Conservation (phyloP, 1,140 invertebrate species). For the Andrena cerasifolii region DNA sequence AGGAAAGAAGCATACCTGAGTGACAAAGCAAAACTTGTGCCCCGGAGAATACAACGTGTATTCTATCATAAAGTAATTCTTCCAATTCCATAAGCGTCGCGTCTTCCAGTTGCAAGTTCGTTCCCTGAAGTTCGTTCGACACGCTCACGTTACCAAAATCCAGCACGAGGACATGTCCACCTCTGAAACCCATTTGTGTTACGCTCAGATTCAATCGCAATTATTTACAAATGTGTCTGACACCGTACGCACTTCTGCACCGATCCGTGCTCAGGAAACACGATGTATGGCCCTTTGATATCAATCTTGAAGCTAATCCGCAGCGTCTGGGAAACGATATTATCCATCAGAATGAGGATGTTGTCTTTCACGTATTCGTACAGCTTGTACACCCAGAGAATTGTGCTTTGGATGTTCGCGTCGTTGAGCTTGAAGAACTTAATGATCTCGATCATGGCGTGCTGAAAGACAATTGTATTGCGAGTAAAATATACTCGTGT, state of each 20-base stretch:
- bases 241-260: slow-evolving; percentile 86
- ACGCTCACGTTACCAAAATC: slow-evolving; percentile 89
- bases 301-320: slow-evolving; percentile 89
- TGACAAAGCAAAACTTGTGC: slow-evolving; percentile 84
- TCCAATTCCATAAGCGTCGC: slow-evolving; percentile 92
- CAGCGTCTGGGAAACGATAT: slow-evolving; percentile 83
- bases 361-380: slow-evolving; percentile 68
- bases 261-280: slow-evolving; percentile 90
- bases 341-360: slow-evolving; percentile 67
- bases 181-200: slow-evolving; percentile 80
- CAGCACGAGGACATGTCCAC: slow-evolving; percentile 88
- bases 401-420: slow-evolving; percentile 71
- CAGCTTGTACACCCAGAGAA: slow-evolving; percentile 68
- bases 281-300: slow-evolving; percentile 90
- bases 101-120: slow-evolving; percentile 87
- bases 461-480: slow-evolving; percentile 82
- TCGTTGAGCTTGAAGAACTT: slow-evolving; percentile 87
- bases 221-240: slow-evolving; percentile 10
- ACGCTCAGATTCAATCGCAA: neutral
- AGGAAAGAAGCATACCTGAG: slow-evolving; percentile 60
- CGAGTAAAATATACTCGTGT: neutral
- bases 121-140: slow-evolving; percentile 89
- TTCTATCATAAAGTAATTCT: slow-evolving; percentile 90
- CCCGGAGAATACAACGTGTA: slow-evolving; percentile 87
- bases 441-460: slow-evolving; percentile 88